A percentile compares a stretch with the other conserved stretches of the same genome.
Conservation (phyloP, 2,888 invertebrate genomes). For the Ceraclea dissimilis region DNA sequence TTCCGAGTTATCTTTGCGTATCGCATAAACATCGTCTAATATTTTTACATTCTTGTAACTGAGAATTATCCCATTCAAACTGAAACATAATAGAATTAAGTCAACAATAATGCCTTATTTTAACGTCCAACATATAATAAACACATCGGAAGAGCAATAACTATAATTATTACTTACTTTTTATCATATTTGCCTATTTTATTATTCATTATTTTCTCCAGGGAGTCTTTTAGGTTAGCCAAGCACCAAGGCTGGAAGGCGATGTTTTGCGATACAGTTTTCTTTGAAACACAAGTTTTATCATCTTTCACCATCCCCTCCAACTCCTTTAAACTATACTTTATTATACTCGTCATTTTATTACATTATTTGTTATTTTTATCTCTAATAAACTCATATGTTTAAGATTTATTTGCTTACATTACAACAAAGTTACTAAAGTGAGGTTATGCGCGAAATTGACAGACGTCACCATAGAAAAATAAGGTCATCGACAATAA, state of each 20-base stretch:
- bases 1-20: conserved; percentile 54
- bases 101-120: not conserved
- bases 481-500: no score
- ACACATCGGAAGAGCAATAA: not conserved
- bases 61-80: conserved; percentile 58
- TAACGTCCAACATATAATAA: not conserved
- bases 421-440: no score
- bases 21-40: conserved; percentile 48
- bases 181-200: conserved; percentile 55
- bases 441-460: not conserved
- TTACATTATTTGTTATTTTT: not conserved
- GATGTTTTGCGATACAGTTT: conserved; percentile 49
- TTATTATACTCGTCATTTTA: conserved; percentile 44
- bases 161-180: conserved; percentile 44
- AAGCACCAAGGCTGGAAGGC: conserved; percentile 58
- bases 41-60: conserved; percentile 59
- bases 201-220: conserved; percentile 51
- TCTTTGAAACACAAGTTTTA: conserved; percentile 51
- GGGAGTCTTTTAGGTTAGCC: conserved; percentile 49
- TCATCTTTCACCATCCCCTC: conserved; percentile 47
- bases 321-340: conserved; percentile 48
- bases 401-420: no score
- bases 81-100: conserved; percentile 33
- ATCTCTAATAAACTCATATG: no score
- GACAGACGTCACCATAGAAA: not conserved